Percentiles rank a stretch among this genome's conserved stretches.
Conservation (phyloP, 2,797 vertebrate species). For the Eulemur coronatus region DNA sequence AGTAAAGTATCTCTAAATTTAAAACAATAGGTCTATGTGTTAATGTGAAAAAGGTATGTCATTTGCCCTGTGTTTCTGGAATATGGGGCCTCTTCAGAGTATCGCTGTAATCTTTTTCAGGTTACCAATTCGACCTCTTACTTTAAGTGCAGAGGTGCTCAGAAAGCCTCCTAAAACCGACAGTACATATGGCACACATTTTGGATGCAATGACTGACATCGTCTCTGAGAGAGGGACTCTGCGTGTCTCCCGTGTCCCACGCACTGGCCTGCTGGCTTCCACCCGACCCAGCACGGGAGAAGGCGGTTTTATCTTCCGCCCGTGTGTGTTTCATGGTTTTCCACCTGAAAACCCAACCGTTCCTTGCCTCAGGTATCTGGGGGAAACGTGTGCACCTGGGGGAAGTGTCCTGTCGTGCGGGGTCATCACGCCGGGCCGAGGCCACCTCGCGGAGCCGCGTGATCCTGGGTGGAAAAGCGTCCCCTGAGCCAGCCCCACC, state of each 20-base stretch:
- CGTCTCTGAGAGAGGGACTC: fast-evolving
- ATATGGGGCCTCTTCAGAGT: neutral
- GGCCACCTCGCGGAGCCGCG: fast-evolving
- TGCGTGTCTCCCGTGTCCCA: fast-evolving
- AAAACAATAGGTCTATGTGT: neutral
- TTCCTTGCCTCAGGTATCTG: fast-evolving
- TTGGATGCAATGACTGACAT: neutral
- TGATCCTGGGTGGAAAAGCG: neutral
- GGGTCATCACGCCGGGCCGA: fast-evolving
- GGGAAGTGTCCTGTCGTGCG: fast-evolving
- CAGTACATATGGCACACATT: neutral
- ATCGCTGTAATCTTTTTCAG: neutral
- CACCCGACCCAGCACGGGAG: fast-evolving
- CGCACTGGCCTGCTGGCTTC: fast-evolving
- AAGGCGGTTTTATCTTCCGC: fast-evolving
- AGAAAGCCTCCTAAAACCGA: neutral
- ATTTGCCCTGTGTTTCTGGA: neutral
- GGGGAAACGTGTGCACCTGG: fast-evolving
- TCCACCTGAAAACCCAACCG: neutral
- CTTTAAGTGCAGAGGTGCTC: neutral
- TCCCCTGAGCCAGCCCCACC: fast-evolving
- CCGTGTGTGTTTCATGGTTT: fast-evolving
- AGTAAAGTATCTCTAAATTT: neutral
- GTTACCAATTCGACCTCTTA: neutral
- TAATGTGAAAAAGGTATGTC: neutral